Evolutionary conservation across 2,113 vertebrate species (phyloP), one percentile per base, ranked within the genome.

Genomic region (Tonatia bakeri): DNA sequence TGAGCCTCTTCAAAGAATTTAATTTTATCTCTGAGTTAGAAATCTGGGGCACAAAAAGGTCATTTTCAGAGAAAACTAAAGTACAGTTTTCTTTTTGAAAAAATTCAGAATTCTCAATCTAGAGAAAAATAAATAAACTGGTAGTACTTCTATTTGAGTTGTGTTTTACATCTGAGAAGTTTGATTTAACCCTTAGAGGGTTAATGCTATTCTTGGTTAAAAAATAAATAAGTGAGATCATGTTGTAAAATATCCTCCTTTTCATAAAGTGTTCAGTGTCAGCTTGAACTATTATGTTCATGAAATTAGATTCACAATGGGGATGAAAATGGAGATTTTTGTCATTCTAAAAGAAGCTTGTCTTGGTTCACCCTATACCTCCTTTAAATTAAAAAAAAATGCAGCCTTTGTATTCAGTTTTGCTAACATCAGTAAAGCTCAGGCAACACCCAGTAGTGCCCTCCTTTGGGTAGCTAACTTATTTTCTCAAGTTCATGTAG

Each of bases 21-120:
- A 94, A 47, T 96, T 96, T 97, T 94, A 87, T 96, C 92, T 96
- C 84, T 79, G 72, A 87, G 33, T 45, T 87, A 92, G 52, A 93
- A 96, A 87, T 36, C 24, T 81, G 10, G 47, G 95, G 33, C 73
- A 95, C 75, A 82, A 92, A 96, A 87, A 94, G 87, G 43, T 94
- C 54, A 92, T 88, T 90, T 97, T 97, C 84, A 96, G 54, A 94
- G 87, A 87, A 97, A 95, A 95, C 64, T 77, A 91, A 91, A 56
- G 56, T 40, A 91, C 45, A 47, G 10, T 81, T 94, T 83, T 79
- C 26, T 70, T 90, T 61, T 79, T 90, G 14, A 20, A 36, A 28
- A 75, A 43, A 69, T 14, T 19, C 50, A 90, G 33, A 33, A 70
- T 83, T 96, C 81, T 52, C 76, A 94, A 82, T 88, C 36, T 94